Evolutionary conservation across 2,888 invertebrate genomes (phyloP), one percentile per base, ranked within the genome.

Genomic region (Trachelus troglodyta): DNA sequence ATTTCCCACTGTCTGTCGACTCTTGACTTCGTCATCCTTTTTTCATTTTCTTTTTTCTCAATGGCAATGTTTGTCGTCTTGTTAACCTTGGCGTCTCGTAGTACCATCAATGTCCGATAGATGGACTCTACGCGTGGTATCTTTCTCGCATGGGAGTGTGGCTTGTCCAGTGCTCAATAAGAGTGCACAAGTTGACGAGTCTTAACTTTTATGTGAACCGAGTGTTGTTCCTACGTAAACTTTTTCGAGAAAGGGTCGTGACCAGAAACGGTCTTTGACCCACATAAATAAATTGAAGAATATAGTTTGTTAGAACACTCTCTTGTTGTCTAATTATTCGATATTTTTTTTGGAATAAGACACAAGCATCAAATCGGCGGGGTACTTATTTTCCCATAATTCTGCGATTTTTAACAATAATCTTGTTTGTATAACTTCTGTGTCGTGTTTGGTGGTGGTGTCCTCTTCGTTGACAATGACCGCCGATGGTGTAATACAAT

Each of bases 161-260:
- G 40, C 40, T 40, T 15, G 15, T 4, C 15, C 40, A 40, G 1
- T 15, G 15, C 40, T 40, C 40, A 40, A 40, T 40, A 40, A 40
- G 40, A 40, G 40, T 15, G 15, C 15, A 15, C 40, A 4, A 4
- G 15, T 1, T 12, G 1, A 4, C 4, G 1, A 15, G 0, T 15
- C 4, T 40, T 4, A 4, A 40, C 40, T 40, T 40, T 40, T 40
- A 69, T 80, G 83, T 81, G 83, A 85, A 87, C 82, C 76, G 81
- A 83, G 84, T 81, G 81, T 86, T 86, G 86, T 89, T 89, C 87
- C 81, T 85, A 85, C 87, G 87, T 75, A 11, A 69, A 90, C 76
- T 90, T 89, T 90, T 68, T 90, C 90, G 75, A 80, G 90, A 89
- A 89, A 89, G 88, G 90, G 87, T 89, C 87, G 82, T 82, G 82